Evolutionary conservation across 23 tunicate species (phyloP).

Genomic region (Trididemnum clinides): DNA sequence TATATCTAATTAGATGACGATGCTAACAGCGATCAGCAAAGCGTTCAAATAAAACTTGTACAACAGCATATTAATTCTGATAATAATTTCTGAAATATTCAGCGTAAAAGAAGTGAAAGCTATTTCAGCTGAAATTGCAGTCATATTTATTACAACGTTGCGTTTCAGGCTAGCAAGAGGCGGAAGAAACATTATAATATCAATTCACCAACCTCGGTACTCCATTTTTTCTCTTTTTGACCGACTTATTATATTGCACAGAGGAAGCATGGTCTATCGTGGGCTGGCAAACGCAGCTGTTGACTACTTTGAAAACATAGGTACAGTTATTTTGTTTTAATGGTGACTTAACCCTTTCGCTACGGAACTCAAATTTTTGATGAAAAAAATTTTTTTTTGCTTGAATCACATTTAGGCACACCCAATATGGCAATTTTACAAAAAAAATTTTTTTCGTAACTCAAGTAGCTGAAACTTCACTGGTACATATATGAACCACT

Average conservation of each 20-base stretch:
- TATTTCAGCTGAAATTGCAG: not conserved
- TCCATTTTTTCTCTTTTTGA: conserved; percentile 90
- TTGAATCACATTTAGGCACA: not conserved
- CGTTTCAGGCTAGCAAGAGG: conserved; percentile 77
- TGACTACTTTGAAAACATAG: conserved; percentile 69
- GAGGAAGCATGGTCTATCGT: conserved; percentile 76
- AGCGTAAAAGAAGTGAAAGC: not conserved
- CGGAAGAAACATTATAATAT: conserved; percentile 83
- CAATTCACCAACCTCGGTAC: conserved; percentile 94
- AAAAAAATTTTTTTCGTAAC: no score
- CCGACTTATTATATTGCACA: conserved; percentile 62
- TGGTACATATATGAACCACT: no score
- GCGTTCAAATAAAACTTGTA: no score
- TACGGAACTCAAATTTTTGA: not conserved
- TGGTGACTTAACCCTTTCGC: no score
- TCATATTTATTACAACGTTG: not conserved
- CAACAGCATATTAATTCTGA: no score
- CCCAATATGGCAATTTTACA: not conserved
- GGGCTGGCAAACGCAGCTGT: conserved; percentile 69
- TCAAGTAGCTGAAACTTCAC: no score
- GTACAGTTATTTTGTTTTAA: conserved; percentile 19
- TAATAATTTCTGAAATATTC: no score
- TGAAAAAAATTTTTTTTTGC: no score
- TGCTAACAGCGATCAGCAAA: no score
- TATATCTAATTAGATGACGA: not conserved